Base-by-base conservation (phyloP, 2,113 vertebrate species). In the Odocoileus hemionus region DNA sequence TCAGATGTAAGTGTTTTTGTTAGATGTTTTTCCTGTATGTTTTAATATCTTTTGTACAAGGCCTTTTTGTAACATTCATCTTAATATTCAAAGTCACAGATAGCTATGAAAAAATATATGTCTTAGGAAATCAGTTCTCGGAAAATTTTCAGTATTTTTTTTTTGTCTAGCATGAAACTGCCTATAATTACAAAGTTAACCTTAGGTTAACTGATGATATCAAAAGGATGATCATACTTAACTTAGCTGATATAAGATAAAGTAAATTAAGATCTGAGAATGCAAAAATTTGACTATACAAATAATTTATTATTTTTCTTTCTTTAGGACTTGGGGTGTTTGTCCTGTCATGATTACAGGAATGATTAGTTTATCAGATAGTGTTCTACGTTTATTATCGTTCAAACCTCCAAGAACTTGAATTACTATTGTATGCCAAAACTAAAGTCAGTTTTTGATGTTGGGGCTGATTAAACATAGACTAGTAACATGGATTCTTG, bases 1-100 rank as follows among this genome's bases (percentile, higher is more conserved):
- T 98, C 99, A 93, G 99, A 99, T 99, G 99, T 99, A 97, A 99
- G 99, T 98, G 6, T 50, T 96, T 76, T 97, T 78, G n/a, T 86
- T 94, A 79, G 30, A 78, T 93, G 7, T 97, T 94, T 97, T 94
- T 93, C 16, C 79, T 97, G 21, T 12, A 94, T 80, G 26, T 76
- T 95, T 96, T 76, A 89, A 78, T 94, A 95, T 7, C 47, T 92
- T 91, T 91, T 78, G 3, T 95, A 89, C 6, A 10, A 92, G 86
- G 10, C 43, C 28, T 76, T 93, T 95, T 95, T 70, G 33, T 67
- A 70, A 84, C 4, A 93, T 55, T 82, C n/a, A 36, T 74, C 15
- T 36, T 70, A 92, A 92, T 86, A 76, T 95, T 93, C 30, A 60
- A 85, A 67, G 52, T 60, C 16, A 79, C 79, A 39, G 16, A n/a